Evolutionary conservation across 2,888 invertebrate species (phyloP).

Genomic region (Rhamphomyia laevipes): DNA sequence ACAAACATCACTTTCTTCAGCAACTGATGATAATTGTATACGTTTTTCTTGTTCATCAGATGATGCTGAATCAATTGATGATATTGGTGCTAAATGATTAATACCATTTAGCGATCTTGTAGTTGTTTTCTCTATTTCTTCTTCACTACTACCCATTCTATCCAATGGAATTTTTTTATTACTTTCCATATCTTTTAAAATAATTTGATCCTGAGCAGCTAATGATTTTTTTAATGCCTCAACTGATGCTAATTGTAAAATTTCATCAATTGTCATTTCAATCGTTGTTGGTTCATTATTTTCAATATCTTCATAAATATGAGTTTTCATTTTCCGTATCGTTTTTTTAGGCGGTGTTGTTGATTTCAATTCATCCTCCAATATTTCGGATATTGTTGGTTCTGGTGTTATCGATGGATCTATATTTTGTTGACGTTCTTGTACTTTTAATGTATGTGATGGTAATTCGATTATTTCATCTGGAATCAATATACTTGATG

Average conservation of each 20-base stretch:
- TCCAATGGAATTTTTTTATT: constrained; percentile 28
- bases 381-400: constrained; percentile 34
- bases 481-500: constrained; percentile 26
- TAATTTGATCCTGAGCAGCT: constrained; percentile 36
- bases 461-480: constrained; percentile 35
- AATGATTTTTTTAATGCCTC: constrained; percentile 31
- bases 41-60: constrained; percentile 32
- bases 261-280: constrained; percentile 20
- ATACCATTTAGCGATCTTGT: constrained; percentile 10
- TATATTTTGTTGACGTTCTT: constrained; percentile 5
- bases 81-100: constrained; percentile 29
- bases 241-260: constrained; percentile 25
- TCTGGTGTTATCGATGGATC: constrained; percentile 15
- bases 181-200: constrained; percentile 42
- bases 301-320: constrained; percentile 52
- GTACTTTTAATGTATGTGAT: neutral
- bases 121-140: constrained; percentile 24
- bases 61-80: constrained; percentile 36
- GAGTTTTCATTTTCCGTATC: constrained; percentile 44
- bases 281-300: constrained; percentile 11
- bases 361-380: constrained; percentile 16
- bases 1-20: constrained; percentile 30
- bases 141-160: constrained; percentile 37
- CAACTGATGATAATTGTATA: constrained; percentile 26
- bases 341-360: constrained; percentile 27